Evolutionary conservation across 2,888 invertebrate genomes (phyloP).

Genomic region (Epinotia brunnichana): DNA sequence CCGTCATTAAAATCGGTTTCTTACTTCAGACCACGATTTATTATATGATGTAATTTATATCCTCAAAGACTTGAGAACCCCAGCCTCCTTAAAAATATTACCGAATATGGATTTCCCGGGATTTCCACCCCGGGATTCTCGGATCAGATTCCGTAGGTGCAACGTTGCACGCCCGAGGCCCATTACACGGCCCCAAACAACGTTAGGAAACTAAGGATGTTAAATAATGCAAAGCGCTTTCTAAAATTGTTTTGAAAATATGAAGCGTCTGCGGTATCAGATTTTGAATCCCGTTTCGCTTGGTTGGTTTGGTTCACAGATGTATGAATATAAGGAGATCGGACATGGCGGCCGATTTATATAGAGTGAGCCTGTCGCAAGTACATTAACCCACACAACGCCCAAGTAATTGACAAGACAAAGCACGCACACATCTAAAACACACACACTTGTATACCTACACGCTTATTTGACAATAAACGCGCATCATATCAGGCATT

Average conservation of each 20-base stretch:
- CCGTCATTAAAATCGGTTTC: background rate
- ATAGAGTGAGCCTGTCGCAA: no score
- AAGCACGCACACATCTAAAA: no score
- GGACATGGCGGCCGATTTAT: no score
- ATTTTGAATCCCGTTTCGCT: background rate
- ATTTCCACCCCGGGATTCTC: conserved; percentile 1
- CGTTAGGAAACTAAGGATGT: conserved; percentile 20
- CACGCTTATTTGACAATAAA: no score
- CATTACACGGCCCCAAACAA: conserved; percentile 23
- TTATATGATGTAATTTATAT: no score
- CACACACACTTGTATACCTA: no score
- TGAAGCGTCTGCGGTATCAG: background rate
- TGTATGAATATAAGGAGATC: no score
- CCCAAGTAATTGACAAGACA: no score
- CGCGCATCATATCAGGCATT: no score
- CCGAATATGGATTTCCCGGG: background rate
- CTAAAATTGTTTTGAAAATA: conserved; percentile 24
- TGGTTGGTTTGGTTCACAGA: no score
- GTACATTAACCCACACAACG: no score
- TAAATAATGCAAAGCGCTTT: conserved; percentile 27
- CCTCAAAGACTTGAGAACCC: background rate
- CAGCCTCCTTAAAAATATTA: background rate
- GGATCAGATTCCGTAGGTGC: conserved; percentile 8
- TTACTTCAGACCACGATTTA: background rate
- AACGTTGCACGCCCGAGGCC: conserved; percentile 17